These are phyloP conservation scores for Sus cebifrons DNA, from an alignment of 2,797 vertebrate genomes.

Conservation along the genomic window DNA sequence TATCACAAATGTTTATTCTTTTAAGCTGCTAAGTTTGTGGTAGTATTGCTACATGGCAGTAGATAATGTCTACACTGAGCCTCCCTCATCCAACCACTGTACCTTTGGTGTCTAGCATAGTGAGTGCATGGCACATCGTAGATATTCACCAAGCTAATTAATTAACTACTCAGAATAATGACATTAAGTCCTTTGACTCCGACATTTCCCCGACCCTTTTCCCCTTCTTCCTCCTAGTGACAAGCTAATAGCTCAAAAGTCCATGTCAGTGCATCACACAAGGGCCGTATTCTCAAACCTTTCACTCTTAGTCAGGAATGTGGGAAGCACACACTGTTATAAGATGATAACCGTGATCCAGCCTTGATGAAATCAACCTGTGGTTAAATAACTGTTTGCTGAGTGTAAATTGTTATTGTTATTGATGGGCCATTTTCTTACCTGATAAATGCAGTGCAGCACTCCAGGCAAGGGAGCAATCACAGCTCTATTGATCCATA, in stretches of 20 bases:
- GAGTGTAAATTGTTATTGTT: constrained; percentile 56
- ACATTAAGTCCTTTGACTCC: background rate
- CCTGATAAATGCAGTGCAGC: background rate
- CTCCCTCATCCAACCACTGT: background rate
- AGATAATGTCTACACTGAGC: background rate
- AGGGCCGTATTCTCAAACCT: background rate
- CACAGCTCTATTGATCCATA: background rate
- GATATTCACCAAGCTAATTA: constrained; percentile 17
- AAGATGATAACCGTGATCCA: constrained; percentile 24
- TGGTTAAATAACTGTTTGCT: constrained; percentile 64
- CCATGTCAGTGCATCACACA: background rate
- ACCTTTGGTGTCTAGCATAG: background rate
- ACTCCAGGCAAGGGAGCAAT: background rate
- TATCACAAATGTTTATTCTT: background rate
- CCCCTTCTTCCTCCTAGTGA: background rate
- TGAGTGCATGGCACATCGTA: background rate
- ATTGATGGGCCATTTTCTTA: constrained; percentile 72
- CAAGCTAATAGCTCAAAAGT: constrained; percentile 30
- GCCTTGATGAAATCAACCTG: constrained; percentile 61
- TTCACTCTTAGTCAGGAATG: background rate
- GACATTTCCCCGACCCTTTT: background rate
- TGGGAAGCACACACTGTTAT: constrained; percentile 7
- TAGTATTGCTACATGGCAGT: background rate
- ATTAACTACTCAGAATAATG: background rate
- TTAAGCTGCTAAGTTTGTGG: background rate